Conservation (phyloP, 2,888 invertebrate species). For the Drosophila nr. fundita region DNA sequence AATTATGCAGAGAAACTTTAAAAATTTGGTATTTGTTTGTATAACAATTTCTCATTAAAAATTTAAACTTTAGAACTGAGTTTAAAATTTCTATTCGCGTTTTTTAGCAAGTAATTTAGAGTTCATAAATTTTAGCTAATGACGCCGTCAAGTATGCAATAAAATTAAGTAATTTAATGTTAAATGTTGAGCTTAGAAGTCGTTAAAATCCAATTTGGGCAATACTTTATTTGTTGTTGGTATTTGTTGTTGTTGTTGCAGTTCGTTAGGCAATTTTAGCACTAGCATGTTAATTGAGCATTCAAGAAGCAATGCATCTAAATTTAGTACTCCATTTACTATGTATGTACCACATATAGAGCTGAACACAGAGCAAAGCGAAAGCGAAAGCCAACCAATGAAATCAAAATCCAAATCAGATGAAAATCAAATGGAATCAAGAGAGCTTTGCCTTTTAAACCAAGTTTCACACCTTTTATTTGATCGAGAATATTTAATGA, state of each 20-base stretch:
- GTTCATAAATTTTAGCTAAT: background rate
- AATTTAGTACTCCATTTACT: slow-evolving; percentile 19
- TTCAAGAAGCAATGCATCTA: slow-evolving; percentile 17
- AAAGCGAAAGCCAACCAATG: slow-evolving; percentile 2
- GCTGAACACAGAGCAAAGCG: slow-evolving; percentile 11
- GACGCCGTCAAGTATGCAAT: slow-evolving; percentile 46
- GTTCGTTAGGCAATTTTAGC: slow-evolving; percentile 14
- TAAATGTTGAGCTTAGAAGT: slow-evolving; percentile 9
- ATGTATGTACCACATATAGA: slow-evolving; percentile 14
- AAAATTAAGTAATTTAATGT: slow-evolving; percentile 3
- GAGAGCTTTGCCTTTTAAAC: slow-evolving; percentile 37
- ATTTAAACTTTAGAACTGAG: background rate
- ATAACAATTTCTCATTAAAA: background rate
- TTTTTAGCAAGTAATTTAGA: background rate
- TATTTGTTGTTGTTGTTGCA: background rate
- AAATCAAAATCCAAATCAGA: slow-evolving; percentile 13
- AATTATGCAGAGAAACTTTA: background rate
- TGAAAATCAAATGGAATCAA: slow-evolving; percentile 3
- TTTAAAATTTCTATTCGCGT: background rate
- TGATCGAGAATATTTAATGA: slow-evolving; percentile 6
- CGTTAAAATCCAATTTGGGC: slow-evolving; percentile 37
- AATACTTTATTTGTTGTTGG: background rate
- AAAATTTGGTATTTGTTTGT: background rate
- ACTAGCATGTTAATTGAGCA: slow-evolving; percentile 34
- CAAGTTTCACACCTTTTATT: slow-evolving; percentile 28